These are phyloP conservation scores for Cranoglanis bouderius DNA, from an alignment of 2,113 vertebrate genomes.

Conservation along the genomic window DNA sequence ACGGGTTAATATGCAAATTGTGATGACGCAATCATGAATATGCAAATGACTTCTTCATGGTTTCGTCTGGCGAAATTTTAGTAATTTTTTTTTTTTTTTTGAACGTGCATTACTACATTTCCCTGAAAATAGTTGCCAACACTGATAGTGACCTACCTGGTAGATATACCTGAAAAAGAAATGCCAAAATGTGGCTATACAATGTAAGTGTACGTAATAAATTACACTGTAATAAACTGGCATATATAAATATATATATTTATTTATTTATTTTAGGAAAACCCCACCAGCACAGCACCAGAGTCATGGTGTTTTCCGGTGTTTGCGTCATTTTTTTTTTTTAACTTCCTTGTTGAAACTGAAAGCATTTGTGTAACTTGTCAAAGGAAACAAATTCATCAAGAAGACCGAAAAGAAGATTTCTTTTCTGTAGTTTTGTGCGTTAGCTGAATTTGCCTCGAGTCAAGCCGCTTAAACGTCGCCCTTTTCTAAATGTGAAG, in stretches of 20 bases:
- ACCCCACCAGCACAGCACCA: too few relatives aligned
- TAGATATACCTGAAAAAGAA: neutral
- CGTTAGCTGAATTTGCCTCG: too few relatives aligned
- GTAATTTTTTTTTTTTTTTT: too few relatives aligned
- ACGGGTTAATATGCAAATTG: too few relatives aligned
- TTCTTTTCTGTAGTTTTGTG: neutral
- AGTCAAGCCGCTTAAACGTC: neutral
- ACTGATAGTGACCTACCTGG: neutral
- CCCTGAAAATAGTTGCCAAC: neutral
- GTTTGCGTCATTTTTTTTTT: too few relatives aligned
- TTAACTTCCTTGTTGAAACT: neutral
- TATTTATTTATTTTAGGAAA: too few relatives aligned
- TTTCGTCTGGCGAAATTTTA: neutral
- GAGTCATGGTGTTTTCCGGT: neutral
- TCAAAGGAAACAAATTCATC: too few relatives aligned
- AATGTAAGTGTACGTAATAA: neutral
- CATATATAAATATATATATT: too few relatives aligned
- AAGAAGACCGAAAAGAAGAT: neutral
- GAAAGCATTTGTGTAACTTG: neutral
- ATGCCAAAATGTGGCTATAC: neutral
- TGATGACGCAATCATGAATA: neutral
- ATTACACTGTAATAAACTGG: neutral
- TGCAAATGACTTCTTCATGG: neutral
- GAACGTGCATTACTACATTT: neutral
- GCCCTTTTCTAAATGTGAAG: neutral